Evolutionary conservation across 2,113 vertebrate genomes (phyloP).

Genomic region (Apaloderma vittatum): DNA sequence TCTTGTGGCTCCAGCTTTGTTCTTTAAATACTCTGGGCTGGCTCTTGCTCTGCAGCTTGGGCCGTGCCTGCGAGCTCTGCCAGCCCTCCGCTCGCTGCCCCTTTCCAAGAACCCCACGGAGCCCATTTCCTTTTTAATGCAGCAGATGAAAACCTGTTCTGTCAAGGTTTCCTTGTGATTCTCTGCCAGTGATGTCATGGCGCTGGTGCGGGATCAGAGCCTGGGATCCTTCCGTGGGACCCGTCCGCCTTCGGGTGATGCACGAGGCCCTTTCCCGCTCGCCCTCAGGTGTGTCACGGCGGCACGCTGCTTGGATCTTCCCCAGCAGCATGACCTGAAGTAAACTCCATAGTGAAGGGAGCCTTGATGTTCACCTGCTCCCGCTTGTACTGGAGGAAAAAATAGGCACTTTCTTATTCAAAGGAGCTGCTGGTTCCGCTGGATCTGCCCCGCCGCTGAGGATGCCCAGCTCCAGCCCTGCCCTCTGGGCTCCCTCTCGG

Average conservation of each 20-base stretch:
- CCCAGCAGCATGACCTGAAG: background rate
- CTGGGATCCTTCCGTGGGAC: background rate
- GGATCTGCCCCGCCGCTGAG: rapidly evolving
- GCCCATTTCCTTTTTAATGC: background rate
- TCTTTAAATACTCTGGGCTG: background rate
- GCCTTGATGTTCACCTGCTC: background rate
- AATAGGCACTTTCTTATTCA: background rate
- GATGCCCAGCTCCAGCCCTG: rapidly evolving
- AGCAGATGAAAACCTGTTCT: background rate
- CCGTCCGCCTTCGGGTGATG: background rate
- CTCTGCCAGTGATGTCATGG: background rate
- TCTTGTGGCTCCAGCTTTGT: background rate
- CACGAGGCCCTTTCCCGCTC: background rate
- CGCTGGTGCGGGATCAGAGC: background rate
- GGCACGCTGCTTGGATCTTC: rapidly evolving
- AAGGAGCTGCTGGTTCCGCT: rapidly evolving
- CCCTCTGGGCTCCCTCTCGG: background rate
- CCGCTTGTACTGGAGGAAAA: rapidly evolving
- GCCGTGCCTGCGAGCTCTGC: background rate
- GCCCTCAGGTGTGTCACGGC: background rate
- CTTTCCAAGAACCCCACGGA: background rate
- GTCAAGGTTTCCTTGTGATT: background rate
- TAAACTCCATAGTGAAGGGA: background rate
- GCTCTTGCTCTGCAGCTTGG: background rate
- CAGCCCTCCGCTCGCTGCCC: background rate